These are phyloP conservation scores for Cardiocondyla obscurior DNA, from an alignment of 1,140 invertebrate genomes.

Conservation along the genomic window DNA sequence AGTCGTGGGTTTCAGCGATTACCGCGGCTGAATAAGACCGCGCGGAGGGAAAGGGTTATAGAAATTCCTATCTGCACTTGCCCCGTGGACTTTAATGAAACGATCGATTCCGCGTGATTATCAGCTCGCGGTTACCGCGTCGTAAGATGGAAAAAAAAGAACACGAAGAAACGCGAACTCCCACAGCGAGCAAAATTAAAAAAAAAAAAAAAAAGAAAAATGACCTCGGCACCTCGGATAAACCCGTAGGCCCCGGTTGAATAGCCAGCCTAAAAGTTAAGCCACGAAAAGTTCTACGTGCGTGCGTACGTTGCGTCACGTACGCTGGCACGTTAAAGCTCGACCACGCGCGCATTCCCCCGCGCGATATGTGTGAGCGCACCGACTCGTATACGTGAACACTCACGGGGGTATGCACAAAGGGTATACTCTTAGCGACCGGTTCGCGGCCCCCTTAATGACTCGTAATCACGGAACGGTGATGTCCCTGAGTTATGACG, in stretches of 20 bases:
- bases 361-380: neutral
- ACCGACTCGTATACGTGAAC: constrained; percentile 4
- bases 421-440: constrained; percentile 71
- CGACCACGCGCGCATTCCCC: constrained; percentile 28
- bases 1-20: constrained; percentile 63
- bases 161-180: constrained; percentile 50
- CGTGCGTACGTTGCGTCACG: constrained; percentile 56
- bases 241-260: constrained; percentile 62
- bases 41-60: constrained; percentile 17
- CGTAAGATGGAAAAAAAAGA: neutral
- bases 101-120: constrained; percentile 30
- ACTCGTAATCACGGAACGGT: constrained; percentile 77
- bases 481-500: constrained; percentile 76
- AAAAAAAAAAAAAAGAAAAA: too few relatives aligned
- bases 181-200: constrained; percentile 73
- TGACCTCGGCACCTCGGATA: constrained; percentile 59
- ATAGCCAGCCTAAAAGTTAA: constrained; percentile 68
- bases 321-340: constrained; percentile 54
- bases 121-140: constrained; percentile 9
- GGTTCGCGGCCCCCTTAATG: constrained; percentile 75
- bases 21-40: neutral
- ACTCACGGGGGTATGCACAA: constrained; percentile 59
- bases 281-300: constrained; percentile 49
- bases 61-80: constrained; percentile 55
- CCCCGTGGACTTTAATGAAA: constrained; percentile 47